Evolutionary conservation across 2,113 vertebrate genomes (phyloP).

Genomic region (Oncorhynchus kisutch): DNA sequence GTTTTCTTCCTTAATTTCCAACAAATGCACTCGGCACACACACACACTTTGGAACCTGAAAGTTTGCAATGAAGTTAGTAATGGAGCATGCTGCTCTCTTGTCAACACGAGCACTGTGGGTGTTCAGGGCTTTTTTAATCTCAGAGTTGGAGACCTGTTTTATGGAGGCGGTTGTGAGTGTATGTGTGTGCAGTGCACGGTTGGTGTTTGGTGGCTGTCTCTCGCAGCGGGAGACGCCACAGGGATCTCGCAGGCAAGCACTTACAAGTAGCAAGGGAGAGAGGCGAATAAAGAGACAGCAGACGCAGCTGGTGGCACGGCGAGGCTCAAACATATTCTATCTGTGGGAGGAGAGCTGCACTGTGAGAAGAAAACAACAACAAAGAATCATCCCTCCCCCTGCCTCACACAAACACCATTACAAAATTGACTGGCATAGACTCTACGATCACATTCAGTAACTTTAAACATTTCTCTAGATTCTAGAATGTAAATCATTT

Average conservation of each 20-base stretch:
- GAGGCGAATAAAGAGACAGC: slow-evolving; percentile 44
- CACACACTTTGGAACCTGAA: background rate
- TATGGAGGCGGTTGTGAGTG: background rate
- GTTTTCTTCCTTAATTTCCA: background rate
- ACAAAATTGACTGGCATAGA: slow-evolving; percentile 7
- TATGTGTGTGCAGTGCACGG: background rate
- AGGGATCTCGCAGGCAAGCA: slow-evolving; percentile 32
- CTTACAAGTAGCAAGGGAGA: slow-evolving; percentile 32
- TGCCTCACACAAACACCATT: slow-evolving; percentile 27
- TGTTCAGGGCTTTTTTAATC: background rate
- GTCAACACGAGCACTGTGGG: background rate
- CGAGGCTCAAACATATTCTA: slow-evolving; percentile 48
- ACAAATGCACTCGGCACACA: background rate
- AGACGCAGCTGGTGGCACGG: slow-evolving; percentile 38
- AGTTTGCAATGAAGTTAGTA: background rate
- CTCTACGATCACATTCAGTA: slow-evolving; percentile 8
- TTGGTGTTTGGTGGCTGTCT: slow-evolving; percentile 36
- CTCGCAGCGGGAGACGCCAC: slow-evolving; percentile 28
- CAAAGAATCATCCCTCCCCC: slow-evolving; percentile 8
- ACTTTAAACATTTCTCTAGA: slow-evolving; percentile 8
- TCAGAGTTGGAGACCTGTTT: background rate
- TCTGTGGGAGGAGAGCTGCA: slow-evolving; percentile 40
- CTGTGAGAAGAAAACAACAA: slow-evolving; percentile 33
- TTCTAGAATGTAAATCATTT: too few relatives aligned
- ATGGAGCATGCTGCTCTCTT: background rate